Evolutionary conservation across 1,140 invertebrate genomes (phyloP), one percentile per base, ranked within the genome.

Genomic region (Capitella teleta): DNA sequence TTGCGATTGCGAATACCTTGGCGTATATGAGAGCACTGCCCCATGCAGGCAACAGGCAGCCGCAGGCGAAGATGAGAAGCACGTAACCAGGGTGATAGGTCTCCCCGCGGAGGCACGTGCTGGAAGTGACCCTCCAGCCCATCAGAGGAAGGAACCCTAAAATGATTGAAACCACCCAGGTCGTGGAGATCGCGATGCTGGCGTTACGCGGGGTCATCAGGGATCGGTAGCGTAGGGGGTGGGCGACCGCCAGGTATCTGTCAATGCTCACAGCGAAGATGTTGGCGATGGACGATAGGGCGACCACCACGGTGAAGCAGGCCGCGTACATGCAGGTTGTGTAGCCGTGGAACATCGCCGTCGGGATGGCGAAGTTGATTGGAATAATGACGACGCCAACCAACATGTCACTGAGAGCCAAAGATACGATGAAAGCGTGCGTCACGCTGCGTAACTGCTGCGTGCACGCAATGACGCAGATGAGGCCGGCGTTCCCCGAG

Each of bases 391-490:
- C 70, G 0, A 75, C 54, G 6, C 75, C 75, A 5, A 77, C 74
- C 2, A 93, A 70, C 10, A 91, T 36, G 64, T 92, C 87, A 1
- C 87, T 87, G 6, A 82, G 77, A 0, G 88, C 87, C 61, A 92
- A 67, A 1, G 87, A 90, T 24, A 90, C 82, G 51, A 92, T 90
- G 63, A 91, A 92, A 61, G 90, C 89, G 70, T 92, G 91, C 5
- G 87, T 90, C 37, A 87, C 77, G 30, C 86, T 71, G 4, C 86
- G 73, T 5, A 92, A 67, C 45, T 82, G 78, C 6, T 83, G 75
- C 52, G 90, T 85, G 32, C 80, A 79, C 5, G 76, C 74, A 64
- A 90, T 90, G 3, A 88, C 86, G 41, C 83, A 74, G 53, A 91
- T 85, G 46, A 91, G 86, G 64, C 90, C 77, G 10, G 81, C 79